These are phyloP conservation scores for Chironomus riparius DNA, from an alignment of 2,888 invertebrate genomes.

Conservation along the genomic window DNA sequence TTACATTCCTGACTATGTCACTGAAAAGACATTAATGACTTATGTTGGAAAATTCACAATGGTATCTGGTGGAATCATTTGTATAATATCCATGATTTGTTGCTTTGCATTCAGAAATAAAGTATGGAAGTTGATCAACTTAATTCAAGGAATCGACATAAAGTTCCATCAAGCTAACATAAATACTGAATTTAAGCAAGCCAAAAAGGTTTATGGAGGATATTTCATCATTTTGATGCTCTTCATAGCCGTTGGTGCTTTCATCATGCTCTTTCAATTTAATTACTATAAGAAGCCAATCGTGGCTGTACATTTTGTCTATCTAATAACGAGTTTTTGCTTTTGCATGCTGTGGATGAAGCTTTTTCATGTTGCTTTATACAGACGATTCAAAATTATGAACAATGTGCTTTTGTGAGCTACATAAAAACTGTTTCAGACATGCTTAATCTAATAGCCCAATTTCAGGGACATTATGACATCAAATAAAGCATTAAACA, in stretches of 20 bases:
- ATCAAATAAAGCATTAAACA: too few species aligned
- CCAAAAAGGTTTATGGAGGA: not conserved
- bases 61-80: not conserved
- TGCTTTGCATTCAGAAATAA: not conserved
- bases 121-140: not conserved
- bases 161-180: not conserved
- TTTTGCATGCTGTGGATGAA: not conserved
- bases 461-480: not conserved
- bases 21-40: not conserved
- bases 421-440: not conserved
- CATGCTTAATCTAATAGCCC: not conserved
- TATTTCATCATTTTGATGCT: not conserved
- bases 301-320: not conserved
- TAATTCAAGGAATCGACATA: not conserved
- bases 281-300: not conserved
- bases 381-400: not conserved
- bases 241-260: not conserved
- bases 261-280: not conserved
- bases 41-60: not conserved
- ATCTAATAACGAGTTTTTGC: not conserved
- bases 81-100: not conserved
- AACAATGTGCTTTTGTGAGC: not conserved
- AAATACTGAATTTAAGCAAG: not conserved
- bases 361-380: not conserved
- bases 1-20: not conserved